Evolutionary conservation across 2,113 vertebrate genomes (phyloP).

Genomic region (Protobothrops mucrosquamatus): DNA sequence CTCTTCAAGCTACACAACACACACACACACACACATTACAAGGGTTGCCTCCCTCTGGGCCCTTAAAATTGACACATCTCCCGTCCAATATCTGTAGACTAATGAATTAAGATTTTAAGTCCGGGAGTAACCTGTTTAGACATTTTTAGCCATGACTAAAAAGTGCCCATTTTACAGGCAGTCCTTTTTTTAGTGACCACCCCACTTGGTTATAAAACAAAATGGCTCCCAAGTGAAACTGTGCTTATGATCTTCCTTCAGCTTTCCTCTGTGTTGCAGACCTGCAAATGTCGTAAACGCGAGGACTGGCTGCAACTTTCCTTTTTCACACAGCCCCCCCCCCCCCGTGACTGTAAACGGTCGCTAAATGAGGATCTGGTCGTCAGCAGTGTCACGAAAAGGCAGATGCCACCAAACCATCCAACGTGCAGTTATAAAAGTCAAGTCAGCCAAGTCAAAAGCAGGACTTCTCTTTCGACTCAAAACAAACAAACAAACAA

Average conservation of each 20-base stretch:
- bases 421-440: neutral
- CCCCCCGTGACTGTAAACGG: neutral
- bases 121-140: neutral
- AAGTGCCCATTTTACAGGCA: neutral
- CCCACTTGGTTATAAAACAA: neutral
- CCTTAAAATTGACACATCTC: neutral
- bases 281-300: neutral
- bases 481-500: neutral
- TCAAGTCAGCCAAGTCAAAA: neutral
- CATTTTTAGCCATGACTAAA: neutral
- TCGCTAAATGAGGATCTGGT: neutral
- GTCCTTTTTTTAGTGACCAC: neutral
- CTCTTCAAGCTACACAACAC: neutral
- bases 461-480: neutral
- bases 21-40: neutral
- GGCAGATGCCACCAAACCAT: neutral
- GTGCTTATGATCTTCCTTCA: neutral
- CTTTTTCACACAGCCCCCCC: neutral
- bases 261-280: neutral
- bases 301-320: neutral
- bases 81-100: neutral
- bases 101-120: neutral
- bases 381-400: neutral
- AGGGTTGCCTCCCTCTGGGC: neutral
- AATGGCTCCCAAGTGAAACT: neutral